Conservation (phyloP, 2,888 invertebrate genomes). For the Diogma glabrata region DNA sequence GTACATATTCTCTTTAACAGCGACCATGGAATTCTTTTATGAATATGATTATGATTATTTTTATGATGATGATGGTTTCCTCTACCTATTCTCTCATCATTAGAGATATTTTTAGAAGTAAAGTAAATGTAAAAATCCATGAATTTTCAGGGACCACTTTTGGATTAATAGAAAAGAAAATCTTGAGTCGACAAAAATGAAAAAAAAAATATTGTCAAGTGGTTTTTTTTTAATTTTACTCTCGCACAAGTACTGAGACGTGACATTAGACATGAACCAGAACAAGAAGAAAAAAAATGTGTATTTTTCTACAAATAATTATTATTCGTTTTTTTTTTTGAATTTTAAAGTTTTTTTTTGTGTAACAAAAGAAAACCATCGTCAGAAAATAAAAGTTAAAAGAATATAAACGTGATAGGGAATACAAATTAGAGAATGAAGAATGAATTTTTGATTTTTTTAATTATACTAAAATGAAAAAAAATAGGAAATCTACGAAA, state of each 20-base stretch:
- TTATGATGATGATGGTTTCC: conserved; percentile 1
- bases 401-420: conserved; percentile 8
- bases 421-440: conserved; percentile 10
- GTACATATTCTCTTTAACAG: not conserved
- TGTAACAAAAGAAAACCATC: too few relatives aligned
- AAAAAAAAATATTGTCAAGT: conserved; percentile 11
- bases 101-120: not conserved
- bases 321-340: conserved; percentile 4
- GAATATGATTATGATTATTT: conserved; percentile 5
- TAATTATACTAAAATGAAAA: conserved; percentile 6
- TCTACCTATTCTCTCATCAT: not conserved
- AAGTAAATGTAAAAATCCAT: conserved; percentile 2
- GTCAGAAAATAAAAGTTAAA: too few relatives aligned
- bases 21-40: too few relatives aligned
- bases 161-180: not conserved
- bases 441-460: conserved; percentile 9
- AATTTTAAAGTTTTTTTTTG: too few relatives aligned
- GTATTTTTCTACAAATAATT: conserved; percentile 2
- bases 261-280: conserved; percentile 10
- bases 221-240: conserved; percentile 8
- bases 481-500: conserved; percentile 1
- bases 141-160: conserved; percentile 7
- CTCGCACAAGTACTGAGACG: conserved; percentile 11
- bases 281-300: conserved; percentile 2
- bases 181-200: conserved; percentile 8